Percentiles rank a stretch among this genome's conserved stretches.
phyloP scores from a whole-genome alignment of 2,888 invertebrate genomes.

The Drosophila leonis region DNA sequence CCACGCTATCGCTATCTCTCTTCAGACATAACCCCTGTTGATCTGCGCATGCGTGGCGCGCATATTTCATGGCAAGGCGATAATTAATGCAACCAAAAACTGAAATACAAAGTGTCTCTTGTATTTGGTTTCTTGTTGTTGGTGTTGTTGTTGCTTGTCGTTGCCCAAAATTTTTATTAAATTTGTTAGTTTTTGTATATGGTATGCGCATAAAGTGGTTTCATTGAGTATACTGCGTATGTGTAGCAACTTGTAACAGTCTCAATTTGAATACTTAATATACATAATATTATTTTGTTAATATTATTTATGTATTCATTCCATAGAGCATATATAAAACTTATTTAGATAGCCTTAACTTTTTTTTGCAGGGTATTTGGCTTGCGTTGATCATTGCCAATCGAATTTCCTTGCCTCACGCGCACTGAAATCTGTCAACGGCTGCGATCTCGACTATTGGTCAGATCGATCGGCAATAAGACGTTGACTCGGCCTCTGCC shows the following conservation, averaged over 20 bases:
- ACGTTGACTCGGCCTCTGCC: slow-evolving; percentile 3
- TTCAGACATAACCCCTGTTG: slow-evolving; percentile 17
- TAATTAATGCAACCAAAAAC: slow-evolving; percentile 79
- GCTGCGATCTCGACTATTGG: slow-evolving; percentile 44
- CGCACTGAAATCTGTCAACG: slow-evolving; percentile 58
- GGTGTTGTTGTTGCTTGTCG: slow-evolving; percentile 33
- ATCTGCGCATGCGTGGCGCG: slow-evolving; percentile 73
- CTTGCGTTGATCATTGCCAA: background rate
- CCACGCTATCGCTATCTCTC: background rate
- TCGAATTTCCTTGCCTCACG: slow-evolving; percentile 18
- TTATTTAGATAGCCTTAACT: too few species aligned
- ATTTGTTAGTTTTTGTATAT: slow-evolving; percentile 64
- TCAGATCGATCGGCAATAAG: slow-evolving; percentile 39
- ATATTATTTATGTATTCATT: background rate
- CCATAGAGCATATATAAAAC: too few species aligned
- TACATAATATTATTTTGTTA: background rate
- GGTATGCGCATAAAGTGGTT: slow-evolving; percentile 34
- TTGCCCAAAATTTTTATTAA: slow-evolving; percentile 65
- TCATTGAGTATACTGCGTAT: slow-evolving; percentile 16
- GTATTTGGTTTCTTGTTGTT: slow-evolving; percentile 14
- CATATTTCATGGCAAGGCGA: slow-evolving; percentile 81
- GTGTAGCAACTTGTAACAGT: background rate
- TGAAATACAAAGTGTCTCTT: slow-evolving; percentile 65
- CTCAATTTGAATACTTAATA: background rate
- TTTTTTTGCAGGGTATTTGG: background rate